Base-by-base conservation (phyloP, 2,797 vertebrate genomes). In the Onychomys arenicola region DNA sequence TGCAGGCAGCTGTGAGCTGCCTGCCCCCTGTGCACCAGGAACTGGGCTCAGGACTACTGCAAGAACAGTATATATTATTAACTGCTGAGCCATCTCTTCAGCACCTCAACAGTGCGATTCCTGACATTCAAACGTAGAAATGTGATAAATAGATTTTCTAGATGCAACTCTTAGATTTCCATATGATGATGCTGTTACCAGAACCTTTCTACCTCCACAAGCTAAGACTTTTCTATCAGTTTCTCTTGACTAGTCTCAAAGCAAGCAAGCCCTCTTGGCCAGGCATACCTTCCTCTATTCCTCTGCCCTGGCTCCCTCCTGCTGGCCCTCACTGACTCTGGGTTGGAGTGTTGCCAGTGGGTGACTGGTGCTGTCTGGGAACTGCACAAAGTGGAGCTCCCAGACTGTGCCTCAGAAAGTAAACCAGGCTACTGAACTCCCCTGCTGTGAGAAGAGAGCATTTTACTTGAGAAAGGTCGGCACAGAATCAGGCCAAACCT, bases 101-200 rank as follows among this genome's bases (percentile, higher is more conserved):
- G 49, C 9, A 67, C 67, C 17, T 52, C 49, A 73, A 32, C 23
- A 55, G 63, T 82, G 73, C 32, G 91, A 77, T 57, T 61, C 49
- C n/a, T 89, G 43, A 49, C 3, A n/a, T 87, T 81, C 52, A 83
- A 67, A 89, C 71, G 49, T 14, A 52, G 37, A 87, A 52, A 10
- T 65, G 75, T 86, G 93, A 86, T 55, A 77, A 80, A 59, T 1
- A 89, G 34, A 92, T 83, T 34, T 94, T 37, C 12, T 76, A 49
- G 75, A 93, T 75, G 55, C 40, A 63, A 40, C 21, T 84, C 57
- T 82, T 46, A 89, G 90, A 78, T 73, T 96, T 88, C 75, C 25
- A 19, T 57, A 25, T 8, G 14, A 46, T 37, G 17, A 8, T 9
- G 34, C 63, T 25, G 52, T 27, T n/a, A 3, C 67, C 43, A 71